Evolutionary conservation across 1,140 invertebrate species (phyloP).

Genomic region (Chlorops oryzae): DNA sequence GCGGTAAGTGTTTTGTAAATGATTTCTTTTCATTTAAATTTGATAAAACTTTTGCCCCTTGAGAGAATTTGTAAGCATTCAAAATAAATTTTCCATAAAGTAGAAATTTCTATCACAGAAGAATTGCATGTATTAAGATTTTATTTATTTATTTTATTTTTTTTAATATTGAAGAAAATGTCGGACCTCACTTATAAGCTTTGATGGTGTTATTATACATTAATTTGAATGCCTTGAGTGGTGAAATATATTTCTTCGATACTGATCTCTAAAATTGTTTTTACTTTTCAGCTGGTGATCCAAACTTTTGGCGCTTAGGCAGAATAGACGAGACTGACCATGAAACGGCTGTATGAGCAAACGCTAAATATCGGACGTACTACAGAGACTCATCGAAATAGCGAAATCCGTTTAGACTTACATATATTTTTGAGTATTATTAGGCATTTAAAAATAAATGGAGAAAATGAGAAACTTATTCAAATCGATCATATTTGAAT

Average conservation of each 20-base stretch:
- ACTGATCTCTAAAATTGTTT: no score
- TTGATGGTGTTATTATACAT: no score
- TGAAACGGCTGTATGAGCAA: conserved; percentile 69
- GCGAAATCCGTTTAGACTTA: conserved; percentile 30
- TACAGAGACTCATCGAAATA: conserved; percentile 4
- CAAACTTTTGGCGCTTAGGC: conserved; percentile 71
- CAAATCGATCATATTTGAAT: no score
- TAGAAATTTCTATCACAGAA: no score
- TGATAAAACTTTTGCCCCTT: background rate
- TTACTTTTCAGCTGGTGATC: conserved; percentile 60
- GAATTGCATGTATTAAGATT: background rate
- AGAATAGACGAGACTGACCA: conserved; percentile 75
- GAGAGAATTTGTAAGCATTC: no score
- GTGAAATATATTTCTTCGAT: no score
- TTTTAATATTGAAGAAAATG: no score
- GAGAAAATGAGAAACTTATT: no score
- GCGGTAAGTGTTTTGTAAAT: conserved; percentile 55
- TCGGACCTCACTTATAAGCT: no score
- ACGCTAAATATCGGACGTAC: conserved; percentile 1
- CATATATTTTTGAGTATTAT: conserved; percentile 45
- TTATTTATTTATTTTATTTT: background rate
- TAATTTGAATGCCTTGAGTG: no score
- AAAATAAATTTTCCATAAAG: no score
- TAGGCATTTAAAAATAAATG: conserved; percentile 35
- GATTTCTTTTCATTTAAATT: conserved; percentile 5